Conservation (phyloP, 2,113 vertebrate genomes). For the Rhinopomastus cyanomelas region DNA sequence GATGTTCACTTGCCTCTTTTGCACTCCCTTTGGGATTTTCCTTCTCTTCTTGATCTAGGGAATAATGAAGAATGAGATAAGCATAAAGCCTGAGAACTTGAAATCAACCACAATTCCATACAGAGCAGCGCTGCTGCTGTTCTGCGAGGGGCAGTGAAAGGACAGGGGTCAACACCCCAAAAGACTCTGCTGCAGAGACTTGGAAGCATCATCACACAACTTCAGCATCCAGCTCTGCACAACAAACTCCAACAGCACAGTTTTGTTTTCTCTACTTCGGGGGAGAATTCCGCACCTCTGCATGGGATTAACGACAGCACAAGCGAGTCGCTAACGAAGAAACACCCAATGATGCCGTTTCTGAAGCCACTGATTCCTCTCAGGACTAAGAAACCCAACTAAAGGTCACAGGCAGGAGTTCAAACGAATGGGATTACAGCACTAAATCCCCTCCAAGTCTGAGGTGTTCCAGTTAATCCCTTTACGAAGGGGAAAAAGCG, state of each 20-base stretch:
- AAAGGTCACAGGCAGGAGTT: neutral
- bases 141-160: neutral
- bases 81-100: neutral
- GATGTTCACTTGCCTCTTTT: constrained; percentile 76
- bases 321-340: neutral
- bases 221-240: neutral
- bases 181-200: neutral
- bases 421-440: neutral
- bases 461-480: neutral
- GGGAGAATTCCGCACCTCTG: neutral
- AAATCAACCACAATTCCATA: neutral
- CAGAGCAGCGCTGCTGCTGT: neutral
- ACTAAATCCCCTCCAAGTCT: neutral
- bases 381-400: neutral
- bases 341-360: neutral
- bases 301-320: neutral
- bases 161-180: neutral
- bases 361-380: neutral
- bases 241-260: neutral
- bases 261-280: neutral
- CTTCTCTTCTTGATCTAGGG: constrained; percentile 74
- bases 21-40: constrained; percentile 62
- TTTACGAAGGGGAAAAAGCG: neutral
- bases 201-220: neutral
- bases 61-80: constrained; percentile 63